Evolutionary conservation across 92 coral and sea anemone genomes (phyloP).

Genomic region (Epizoanthus illoricatus): DNA sequence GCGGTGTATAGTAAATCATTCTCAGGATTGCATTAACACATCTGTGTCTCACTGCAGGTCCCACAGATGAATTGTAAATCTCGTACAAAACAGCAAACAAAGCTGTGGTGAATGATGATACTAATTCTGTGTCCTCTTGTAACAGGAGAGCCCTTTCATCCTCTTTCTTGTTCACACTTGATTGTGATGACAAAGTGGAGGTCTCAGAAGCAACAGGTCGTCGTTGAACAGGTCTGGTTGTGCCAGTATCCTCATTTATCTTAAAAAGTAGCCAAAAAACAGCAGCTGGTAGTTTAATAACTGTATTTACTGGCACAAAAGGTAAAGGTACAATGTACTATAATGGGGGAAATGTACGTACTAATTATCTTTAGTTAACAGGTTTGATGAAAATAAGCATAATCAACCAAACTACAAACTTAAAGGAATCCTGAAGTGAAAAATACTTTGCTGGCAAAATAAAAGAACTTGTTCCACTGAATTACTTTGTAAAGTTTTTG

Average conservation of each 20-base stretch:
- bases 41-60: constrained; percentile 90
- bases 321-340: no score
- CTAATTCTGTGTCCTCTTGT: constrained; percentile 71
- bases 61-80: constrained; percentile 96
- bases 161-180: constrained; percentile 68
- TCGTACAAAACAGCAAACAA: constrained; percentile 91
- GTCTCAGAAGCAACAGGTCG: constrained; percentile 83
- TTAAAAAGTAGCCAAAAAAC: constrained; percentile 19
- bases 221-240: constrained; percentile 94
- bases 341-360: no score
- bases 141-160: constrained; percentile 86
- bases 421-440: no score
- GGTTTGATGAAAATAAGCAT: no score
- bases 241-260: constrained; percentile 99
- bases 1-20: constrained; percentile 91
- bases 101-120: constrained; percentile 72
- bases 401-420: no score
- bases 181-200: constrained; percentile 52
- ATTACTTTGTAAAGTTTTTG: no score
- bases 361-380: no score
- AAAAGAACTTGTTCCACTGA: no score
- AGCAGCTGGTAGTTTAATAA: background rate
- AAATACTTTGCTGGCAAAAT: no score
- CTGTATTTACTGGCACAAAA: background rate
- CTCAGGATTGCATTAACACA: constrained; percentile 92